Evolutionary conservation across 2,888 invertebrate species (phyloP).

Genomic region (Lapara coniferarum): DNA sequence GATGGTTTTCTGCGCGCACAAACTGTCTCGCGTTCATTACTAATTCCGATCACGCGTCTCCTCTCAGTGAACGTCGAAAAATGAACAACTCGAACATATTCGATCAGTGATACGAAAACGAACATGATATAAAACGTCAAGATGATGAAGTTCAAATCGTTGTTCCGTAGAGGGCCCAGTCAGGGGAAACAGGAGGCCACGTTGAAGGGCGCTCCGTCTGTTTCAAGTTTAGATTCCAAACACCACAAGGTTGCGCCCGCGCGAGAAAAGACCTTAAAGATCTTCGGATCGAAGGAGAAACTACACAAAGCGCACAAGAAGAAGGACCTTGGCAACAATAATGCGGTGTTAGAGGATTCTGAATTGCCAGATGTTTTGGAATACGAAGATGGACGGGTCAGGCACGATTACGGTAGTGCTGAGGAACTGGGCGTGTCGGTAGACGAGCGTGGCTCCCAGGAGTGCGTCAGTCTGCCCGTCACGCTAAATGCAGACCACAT

Average conservation of each 20-base stretch:
- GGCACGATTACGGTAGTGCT: constrained; percentile 73
- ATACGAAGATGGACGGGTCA: constrained; percentile 67
- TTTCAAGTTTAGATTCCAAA: constrained; percentile 86
- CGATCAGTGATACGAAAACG: constrained; percentile 75
- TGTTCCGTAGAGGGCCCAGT: constrained; percentile 94
- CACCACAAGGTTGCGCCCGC: constrained; percentile 81
- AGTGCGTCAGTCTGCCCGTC: constrained; percentile 78
- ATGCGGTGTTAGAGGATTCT: constrained; percentile 79
- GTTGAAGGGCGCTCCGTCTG: constrained; percentile 85
- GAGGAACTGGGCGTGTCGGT: constrained; percentile 73
- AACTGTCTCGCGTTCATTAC: constrained; percentile 35
- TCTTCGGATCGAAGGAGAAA: constrained; percentile 82
- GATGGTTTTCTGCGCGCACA: constrained; percentile 38
- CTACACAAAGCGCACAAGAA: constrained; percentile 77
- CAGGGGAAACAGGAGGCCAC: constrained; percentile 80
- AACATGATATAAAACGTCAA: constrained; percentile 69
- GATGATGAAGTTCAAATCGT: constrained; percentile 96
- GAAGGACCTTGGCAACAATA: constrained; percentile 77
- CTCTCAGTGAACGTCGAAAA: constrained; percentile 35
- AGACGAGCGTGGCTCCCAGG: constrained; percentile 75
- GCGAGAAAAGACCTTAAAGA: constrained; percentile 75
- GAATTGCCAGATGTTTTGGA: constrained; percentile 68
- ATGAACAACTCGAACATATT: constrained; percentile 48
- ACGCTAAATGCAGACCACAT: constrained; percentile 76
- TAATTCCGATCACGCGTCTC: constrained; percentile 51